phyloP scores from a whole-genome alignment of 2,797 vertebrate species.

The Takifugu rubripes region DNA sequence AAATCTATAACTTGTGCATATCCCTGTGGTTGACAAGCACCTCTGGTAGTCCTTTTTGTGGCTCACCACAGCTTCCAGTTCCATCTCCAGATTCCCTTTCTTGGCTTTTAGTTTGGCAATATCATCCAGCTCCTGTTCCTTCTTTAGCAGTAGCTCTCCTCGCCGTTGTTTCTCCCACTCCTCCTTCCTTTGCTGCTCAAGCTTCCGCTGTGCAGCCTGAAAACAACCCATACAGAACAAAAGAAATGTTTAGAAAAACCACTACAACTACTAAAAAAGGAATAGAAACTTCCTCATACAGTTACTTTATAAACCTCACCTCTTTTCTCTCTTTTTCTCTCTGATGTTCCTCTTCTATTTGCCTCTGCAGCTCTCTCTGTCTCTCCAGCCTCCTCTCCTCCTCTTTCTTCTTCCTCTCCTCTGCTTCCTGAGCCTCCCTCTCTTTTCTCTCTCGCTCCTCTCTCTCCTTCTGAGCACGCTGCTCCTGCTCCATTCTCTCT shows the following conservation, averaged over 20 bases:
- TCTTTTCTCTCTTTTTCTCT: slow-evolving; percentile 75
- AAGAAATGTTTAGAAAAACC: not conserved
- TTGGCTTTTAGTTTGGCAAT: slow-evolving; percentile 85
- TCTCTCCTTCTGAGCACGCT: slow-evolving; percentile 83
- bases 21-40: not conserved
- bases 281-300: not conserved
- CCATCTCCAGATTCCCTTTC: slow-evolving; percentile 91
- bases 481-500: slow-evolving; percentile 86
- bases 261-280: too few species aligned
- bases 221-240: slow-evolving; percentile 18
- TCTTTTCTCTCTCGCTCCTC: slow-evolving; percentile 84
- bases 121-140: slow-evolving; percentile 87
- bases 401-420: slow-evolving; percentile 79
- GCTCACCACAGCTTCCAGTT: slow-evolving; percentile 93
- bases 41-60: not conserved
- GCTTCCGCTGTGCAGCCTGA: slow-evolving; percentile 88
- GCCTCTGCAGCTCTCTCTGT: slow-evolving; percentile 59
- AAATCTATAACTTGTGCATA: not conserved
- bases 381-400: slow-evolving; percentile 79
- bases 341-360: slow-evolving; percentile 70
- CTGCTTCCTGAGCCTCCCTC: slow-evolving; percentile 64
- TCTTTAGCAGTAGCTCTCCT: slow-evolving; percentile 87
- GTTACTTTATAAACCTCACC: slow-evolving; percentile 38
- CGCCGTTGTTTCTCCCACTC: slow-evolving; percentile 88
- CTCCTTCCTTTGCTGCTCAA: slow-evolving; percentile 86